A percentile compares a stretch with the other conserved stretches of the same genome.
Evolutionary conservation across 2,797 vertebrate species (phyloP).

Genomic region (Prionace glauca): DNA sequence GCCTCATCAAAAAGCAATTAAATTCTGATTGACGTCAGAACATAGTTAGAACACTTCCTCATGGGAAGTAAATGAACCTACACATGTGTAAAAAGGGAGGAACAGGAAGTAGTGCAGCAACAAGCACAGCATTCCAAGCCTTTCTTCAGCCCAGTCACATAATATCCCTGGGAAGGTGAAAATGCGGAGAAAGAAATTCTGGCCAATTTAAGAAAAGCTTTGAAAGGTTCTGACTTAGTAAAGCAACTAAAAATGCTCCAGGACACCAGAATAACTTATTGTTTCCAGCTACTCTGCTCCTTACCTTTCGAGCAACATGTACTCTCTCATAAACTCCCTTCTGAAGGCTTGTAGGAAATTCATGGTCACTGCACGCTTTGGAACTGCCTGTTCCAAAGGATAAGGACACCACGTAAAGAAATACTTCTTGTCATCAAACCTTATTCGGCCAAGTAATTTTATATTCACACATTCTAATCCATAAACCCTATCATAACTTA

Average conservation of each 20-base stretch:
- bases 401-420: background rate
- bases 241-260: background rate
- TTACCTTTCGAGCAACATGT: background rate
- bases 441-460: background rate
- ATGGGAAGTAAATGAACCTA: background rate
- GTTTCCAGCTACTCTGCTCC: too few species aligned
- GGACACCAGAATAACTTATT: background rate
- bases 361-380: background rate
- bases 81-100: background rate
- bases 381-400: background rate
- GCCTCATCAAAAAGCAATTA: background rate
- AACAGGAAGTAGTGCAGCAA: background rate
- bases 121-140: background rate
- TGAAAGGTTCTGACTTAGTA: background rate
- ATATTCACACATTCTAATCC: background rate
- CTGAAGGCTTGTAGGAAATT: background rate
- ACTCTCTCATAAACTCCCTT: background rate
- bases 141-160: background rate
- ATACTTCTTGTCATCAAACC: background rate
- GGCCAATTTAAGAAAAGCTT: background rate
- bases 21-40: constrained; percentile 20
- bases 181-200: background rate
- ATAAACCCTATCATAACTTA: background rate
- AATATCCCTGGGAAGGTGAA: background rate
- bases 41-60: background rate